These are phyloP conservation scores for Bufo gargarizans DNA, from an alignment of 2,113 vertebrate species.

Conservation along the genomic window DNA sequence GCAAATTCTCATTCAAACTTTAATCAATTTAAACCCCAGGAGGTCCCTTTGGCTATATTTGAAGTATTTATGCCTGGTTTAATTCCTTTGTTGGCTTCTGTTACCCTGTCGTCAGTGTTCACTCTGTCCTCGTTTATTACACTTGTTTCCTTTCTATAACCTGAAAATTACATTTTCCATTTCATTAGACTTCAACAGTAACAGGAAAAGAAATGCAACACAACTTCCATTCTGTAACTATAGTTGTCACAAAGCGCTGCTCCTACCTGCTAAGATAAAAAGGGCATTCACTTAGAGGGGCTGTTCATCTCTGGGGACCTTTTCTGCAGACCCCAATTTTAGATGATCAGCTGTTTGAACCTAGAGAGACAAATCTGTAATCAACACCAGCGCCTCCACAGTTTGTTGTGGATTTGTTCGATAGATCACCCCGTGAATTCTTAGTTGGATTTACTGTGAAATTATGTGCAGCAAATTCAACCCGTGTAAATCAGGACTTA, in stretches of 20 bases:
- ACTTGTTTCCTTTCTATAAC: constrained; percentile 24
- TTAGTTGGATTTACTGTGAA: too few species aligned
- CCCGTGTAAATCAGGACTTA: too few species aligned
- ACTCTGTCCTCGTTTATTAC: constrained; percentile 24
- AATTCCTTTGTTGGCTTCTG: constrained; percentile 40
- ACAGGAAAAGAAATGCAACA: constrained; percentile 1
- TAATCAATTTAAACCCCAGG: constrained; percentile 33
- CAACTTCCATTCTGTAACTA: neutral
- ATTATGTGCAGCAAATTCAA: too few species aligned
- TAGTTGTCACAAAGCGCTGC: neutral
- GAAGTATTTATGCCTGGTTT: constrained; percentile 36
- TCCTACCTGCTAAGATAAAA: neutral
- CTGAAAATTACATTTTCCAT: constrained; percentile 40
- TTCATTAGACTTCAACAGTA: constrained; percentile 32
- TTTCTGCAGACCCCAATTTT: too few species aligned
- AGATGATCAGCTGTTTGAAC: too few species aligned
- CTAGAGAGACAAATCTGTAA: too few species aligned
- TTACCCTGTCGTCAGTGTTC: constrained; percentile 26
- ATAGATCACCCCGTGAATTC: too few species aligned
- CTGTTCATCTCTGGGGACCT: too few species aligned
- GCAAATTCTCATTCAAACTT: constrained; percentile 21
- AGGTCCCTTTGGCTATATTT: constrained; percentile 7
- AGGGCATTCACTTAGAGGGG: neutral
- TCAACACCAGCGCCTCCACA: too few species aligned
- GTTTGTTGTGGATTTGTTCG: too few species aligned